Evolutionary conservation across 1,140 invertebrate species (phyloP).

Genomic region (Acromyrmex charruanus): DNA sequence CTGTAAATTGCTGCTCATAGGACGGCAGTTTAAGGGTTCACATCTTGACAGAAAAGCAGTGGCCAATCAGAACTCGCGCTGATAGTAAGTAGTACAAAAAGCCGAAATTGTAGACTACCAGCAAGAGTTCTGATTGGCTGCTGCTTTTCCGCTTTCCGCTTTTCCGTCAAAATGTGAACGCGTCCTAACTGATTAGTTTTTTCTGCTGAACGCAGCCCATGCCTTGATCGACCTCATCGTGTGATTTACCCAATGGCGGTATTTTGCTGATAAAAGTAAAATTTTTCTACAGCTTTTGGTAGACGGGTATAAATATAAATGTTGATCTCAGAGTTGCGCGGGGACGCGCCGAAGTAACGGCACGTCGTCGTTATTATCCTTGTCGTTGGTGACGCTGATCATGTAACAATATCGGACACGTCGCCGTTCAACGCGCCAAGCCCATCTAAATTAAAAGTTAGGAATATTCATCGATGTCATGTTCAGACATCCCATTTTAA

Average conservation of each 20-base stretch:
- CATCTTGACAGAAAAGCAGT: too few species aligned
- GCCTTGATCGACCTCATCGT: conserved; percentile 21
- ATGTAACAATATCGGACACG: conserved; percentile 36
- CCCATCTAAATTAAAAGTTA: not conserved
- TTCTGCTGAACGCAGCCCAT: too few species aligned
- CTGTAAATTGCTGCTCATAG: too few species aligned
- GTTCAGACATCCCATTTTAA: not conserved
- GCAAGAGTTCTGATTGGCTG: too few species aligned
- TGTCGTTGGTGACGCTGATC: not conserved
- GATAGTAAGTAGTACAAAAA: too few species aligned
- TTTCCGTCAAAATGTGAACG: too few species aligned
- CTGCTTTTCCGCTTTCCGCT: too few species aligned
- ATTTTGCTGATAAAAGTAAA: conserved; percentile 71
- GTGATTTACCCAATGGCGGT: conserved; percentile 65
- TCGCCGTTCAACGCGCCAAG: not conserved
- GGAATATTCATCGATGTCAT: not conserved
- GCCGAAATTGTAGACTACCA: too few species aligned
- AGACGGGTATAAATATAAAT: conserved; percentile 77
- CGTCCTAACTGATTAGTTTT: too few species aligned
- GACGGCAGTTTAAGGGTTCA: too few species aligned
- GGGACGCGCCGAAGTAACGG: conserved; percentile 46
- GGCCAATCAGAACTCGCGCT: too few species aligned
- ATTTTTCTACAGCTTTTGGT: conserved; percentile 66
- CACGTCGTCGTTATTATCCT: not conserved
- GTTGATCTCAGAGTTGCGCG: conserved; percentile 77